Conservation (phyloP, 2,888 invertebrate genomes). For the Ferdinandea cuprea region DNA sequence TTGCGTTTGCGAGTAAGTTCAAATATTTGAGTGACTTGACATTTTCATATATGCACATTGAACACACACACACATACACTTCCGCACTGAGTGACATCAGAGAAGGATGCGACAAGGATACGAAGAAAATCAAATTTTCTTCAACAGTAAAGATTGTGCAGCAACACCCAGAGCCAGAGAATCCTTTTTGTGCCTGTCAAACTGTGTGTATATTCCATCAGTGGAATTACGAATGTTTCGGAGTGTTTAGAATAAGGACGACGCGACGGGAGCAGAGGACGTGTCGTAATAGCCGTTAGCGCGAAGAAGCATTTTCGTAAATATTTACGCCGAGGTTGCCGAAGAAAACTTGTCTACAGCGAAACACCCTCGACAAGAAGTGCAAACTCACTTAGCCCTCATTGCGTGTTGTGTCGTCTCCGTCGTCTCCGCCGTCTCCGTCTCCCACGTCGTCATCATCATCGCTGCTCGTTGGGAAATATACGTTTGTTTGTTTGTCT, state of each 20-base stretch:
- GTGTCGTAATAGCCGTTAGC: constrained; percentile 74
- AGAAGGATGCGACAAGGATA: constrained; percentile 48
- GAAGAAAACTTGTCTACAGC: constrained; percentile 41
- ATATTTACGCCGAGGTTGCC: constrained; percentile 71
- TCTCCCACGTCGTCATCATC: no score
- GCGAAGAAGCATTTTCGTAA: constrained; percentile 67
- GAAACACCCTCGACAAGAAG: constrained; percentile 52
- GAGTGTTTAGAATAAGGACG: constrained; percentile 69
- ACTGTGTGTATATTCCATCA: constrained; percentile 62
- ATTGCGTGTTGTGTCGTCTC: constrained; percentile 42
- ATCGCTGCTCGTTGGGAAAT: no score
- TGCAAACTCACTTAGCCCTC: constrained; percentile 72
- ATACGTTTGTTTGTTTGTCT: constrained; percentile 65
- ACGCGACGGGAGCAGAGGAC: constrained; percentile 37
- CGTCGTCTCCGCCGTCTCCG: no score
- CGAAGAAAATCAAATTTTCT: constrained; percentile 71
- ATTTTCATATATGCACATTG: constrained; percentile 73
- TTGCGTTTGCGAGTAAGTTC: constrained; percentile 31
- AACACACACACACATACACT: constrained; percentile 17
- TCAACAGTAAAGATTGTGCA: constrained; percentile 24
- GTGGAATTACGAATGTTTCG: constrained; percentile 72
- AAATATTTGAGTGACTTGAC: constrained; percentile 75
- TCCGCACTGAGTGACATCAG: no score
- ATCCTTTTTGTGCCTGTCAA: constrained; percentile 62
- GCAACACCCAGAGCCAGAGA: constrained; percentile 60